Conservation (phyloP, 2,888 invertebrate species). For the Yponomeuta sedellus region DNA sequence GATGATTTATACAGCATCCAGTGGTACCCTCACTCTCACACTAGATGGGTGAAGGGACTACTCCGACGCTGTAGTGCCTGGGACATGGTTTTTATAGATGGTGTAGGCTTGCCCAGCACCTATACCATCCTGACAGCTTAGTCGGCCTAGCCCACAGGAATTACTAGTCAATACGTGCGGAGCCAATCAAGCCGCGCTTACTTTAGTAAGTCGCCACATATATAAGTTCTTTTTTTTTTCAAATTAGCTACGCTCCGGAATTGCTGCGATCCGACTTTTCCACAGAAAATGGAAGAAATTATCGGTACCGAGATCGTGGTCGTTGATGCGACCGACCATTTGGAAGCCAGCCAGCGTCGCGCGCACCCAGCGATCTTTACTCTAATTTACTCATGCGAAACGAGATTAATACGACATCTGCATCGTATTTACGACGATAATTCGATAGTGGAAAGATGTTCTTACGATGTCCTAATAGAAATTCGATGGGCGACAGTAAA, state of each 20-base stretch:
- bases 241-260: neutral
- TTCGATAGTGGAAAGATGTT: constrained; percentile 1
- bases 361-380: constrained; percentile 41
- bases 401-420: constrained; percentile 62
- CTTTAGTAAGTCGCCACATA: neutral
- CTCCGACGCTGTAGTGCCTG: too few relatives aligned
- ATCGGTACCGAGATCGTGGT: constrained; percentile 32
- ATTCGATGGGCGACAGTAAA: neutral
- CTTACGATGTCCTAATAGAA: constrained; percentile 1
- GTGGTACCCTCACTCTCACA: too few relatives aligned
- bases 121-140: too few relatives aligned
- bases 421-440: constrained; percentile 37
- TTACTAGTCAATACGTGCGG: too few relatives aligned
- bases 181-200: too few relatives aligned
- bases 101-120: too few relatives aligned
- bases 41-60: too few relatives aligned
- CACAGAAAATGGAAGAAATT: constrained; percentile 46
- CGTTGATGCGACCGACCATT: constrained; percentile 55
- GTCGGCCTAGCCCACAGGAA: too few relatives aligned
- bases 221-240: neutral
- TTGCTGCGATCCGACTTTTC: constrained; percentile 23
- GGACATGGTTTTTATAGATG: too few relatives aligned
- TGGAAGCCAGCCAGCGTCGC: constrained; percentile 52
- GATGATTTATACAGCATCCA: too few relatives aligned
- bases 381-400: constrained; percentile 62